These are phyloP conservation scores for Tipula vernalis DNA, from an alignment of 2,888 invertebrate genomes.

Conservation along the genomic window DNA sequence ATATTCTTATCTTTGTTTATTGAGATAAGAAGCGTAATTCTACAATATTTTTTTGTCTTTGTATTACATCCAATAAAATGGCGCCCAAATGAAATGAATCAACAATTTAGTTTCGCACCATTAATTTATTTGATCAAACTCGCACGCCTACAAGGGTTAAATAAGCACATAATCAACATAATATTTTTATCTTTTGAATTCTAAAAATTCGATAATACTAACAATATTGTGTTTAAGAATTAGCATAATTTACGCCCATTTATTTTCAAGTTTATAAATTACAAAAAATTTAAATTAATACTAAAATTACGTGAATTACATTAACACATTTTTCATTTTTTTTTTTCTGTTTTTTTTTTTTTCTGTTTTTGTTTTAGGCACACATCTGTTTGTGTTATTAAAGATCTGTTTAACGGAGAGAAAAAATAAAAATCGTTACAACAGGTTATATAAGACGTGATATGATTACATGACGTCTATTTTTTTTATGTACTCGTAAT, in stretches of 20 bases:
- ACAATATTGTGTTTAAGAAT: not conserved
- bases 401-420: not conserved
- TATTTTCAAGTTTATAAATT: not conserved
- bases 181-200: not conserved
- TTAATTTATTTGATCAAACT: not conserved
- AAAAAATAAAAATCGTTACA: not conserved
- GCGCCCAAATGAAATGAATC: not conserved
- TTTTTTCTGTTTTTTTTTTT: not conserved
- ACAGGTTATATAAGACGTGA: not conserved
- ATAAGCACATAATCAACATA: not conserved
- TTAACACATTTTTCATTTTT: not conserved
- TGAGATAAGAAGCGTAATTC: not conserved
- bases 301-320: not conserved
- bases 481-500: not conserved
- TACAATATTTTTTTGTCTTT: not conserved
- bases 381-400: not conserved
- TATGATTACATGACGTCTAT: not conserved
- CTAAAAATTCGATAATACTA: not conserved
- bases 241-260: not conserved
- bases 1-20: not conserved
- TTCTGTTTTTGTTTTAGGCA: not conserved
- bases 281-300: not conserved
- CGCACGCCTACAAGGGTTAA: not conserved
- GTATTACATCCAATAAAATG: not conserved
- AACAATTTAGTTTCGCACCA: not conserved